Base-by-base conservation (phyloP, 2,888 invertebrate species). In the Andrena camellia region DNA sequence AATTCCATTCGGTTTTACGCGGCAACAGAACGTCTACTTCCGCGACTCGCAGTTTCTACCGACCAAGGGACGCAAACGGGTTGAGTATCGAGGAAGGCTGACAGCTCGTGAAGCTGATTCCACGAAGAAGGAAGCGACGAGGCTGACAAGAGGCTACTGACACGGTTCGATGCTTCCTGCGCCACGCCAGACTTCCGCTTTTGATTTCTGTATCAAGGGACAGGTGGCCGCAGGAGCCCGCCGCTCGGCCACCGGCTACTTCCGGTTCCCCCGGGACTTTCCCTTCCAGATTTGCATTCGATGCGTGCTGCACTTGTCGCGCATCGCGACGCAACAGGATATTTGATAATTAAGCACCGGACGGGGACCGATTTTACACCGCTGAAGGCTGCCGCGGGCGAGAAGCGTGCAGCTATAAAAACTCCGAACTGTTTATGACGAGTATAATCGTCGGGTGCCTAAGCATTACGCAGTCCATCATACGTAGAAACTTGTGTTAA, bases 131-230 rank as follows among this genome's bases (percentile, higher is more conserved):
- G 84, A 78, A 81, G 78, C 75, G 73, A 71, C 67, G 57, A 62
- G 79, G 54, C 74, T 78, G 87, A 87, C 86, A 83, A 83, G 83
- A 78, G 73, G 84, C 78, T 81, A 82, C 78, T 72, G 83, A 67
- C 90, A 89, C 90, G 91, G 88, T 84, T 85, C 89, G 93, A 88
- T 92, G 92, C 90, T 85, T 90, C 84, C 87, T 86, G 87, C 88
- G 89, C 90, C 88, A 87, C 86, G 90, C 80, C 91, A 90, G 91
- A 91, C 92, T 92, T 94, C 94, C 94, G 94, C 91, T 93, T 93
- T 92, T 93, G 93, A 93, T 93, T 93, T 93, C 92, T 91, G 89
- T 92, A 89, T 89, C 89, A 59, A 81, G 26, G 83, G 88, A 89
- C 88, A 89, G 88, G 88, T 89, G 89, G 90, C 77, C 87, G 52